phyloP scores from a whole-genome alignment of 2,888 invertebrate species.

The Tholera decimalis region DNA sequence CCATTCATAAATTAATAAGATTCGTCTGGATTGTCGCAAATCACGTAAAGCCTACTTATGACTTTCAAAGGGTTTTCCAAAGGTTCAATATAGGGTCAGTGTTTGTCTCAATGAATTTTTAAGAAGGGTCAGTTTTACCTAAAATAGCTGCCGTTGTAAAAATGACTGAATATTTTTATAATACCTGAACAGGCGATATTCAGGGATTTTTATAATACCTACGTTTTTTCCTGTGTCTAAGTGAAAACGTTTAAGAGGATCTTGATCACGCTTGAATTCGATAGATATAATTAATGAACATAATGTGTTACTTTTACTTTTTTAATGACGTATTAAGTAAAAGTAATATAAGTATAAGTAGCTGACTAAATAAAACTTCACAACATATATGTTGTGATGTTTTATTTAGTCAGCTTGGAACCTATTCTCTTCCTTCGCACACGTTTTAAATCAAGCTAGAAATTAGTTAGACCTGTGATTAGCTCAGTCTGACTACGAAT shows the following conservation, averaged over 20 bases:
- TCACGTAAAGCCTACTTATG: conserved; percentile 30
- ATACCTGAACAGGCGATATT: not conserved
- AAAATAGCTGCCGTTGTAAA: not conserved
- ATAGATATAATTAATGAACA: not conserved
- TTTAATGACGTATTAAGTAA: too few species aligned
- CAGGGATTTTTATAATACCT: too few species aligned
- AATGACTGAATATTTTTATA: not conserved
- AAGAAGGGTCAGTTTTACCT: conserved; percentile 5
- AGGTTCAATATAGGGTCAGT: conserved; percentile 10
- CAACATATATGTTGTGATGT: not conserved
- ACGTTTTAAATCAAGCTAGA: conserved; percentile 37
- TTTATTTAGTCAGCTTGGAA: conserved; percentile 10
- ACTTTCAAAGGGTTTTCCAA: conserved; percentile 27
- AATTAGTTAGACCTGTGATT: conserved; percentile 32
- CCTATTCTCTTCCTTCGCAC: conserved; percentile 9
- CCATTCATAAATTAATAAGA: conserved; percentile 10
- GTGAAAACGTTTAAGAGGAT: not conserved
- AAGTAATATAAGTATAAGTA: too few species aligned
- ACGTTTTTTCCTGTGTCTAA: not conserved
- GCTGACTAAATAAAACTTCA: too few species aligned
- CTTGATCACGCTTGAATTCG: not conserved
- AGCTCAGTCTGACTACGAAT: conserved; percentile 19
- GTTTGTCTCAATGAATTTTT: conserved; percentile 25
- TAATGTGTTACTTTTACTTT: not conserved
- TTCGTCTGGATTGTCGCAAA: conserved; percentile 1